A percentile compares a stretch with the other conserved stretches of the same genome.
These are phyloP conservation scores for Anabas testudineus DNA, from an alignment of 2,797 vertebrate genomes.

Conservation along the genomic window DNA sequence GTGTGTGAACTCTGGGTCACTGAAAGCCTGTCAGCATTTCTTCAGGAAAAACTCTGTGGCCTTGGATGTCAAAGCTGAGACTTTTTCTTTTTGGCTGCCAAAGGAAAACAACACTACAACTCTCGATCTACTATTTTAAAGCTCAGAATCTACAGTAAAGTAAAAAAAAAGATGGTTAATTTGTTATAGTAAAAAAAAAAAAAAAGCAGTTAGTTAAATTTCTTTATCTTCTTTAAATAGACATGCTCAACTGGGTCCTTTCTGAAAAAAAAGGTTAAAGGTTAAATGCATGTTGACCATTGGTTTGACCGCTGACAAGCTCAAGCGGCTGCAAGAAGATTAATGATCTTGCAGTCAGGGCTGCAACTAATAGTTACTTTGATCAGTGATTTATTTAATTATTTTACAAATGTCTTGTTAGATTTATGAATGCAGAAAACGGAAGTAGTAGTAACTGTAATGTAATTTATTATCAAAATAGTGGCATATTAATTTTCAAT, in stretches of 20 bases:
- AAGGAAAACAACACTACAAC: background rate
- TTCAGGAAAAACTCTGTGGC: constrained; percentile 12
- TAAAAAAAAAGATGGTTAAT: background rate
- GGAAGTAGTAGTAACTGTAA: background rate
- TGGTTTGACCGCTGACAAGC: no score
- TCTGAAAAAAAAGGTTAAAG: no score
- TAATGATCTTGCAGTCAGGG: no score
- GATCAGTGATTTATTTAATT: no score
- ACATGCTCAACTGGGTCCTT: no score
- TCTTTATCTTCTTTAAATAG: no score
- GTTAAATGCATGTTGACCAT: no score
- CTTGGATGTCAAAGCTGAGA: constrained; percentile 7
- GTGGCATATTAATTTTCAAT: no score
- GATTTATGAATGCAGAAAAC: background rate
- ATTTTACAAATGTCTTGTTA: background rate
- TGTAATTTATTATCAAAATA: background rate
- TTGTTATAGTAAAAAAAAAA: no score
- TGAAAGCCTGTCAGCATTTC: constrained; percentile 16
- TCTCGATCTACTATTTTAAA: background rate
- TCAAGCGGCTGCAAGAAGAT: no score
- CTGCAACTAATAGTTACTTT: no score
- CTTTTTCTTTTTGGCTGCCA: background rate
- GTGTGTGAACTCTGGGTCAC: constrained; percentile 40
- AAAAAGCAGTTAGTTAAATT: no score
- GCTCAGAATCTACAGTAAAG: background rate